These are phyloP conservation scores for Barypeithes pellucidus DNA, from an alignment of 2,888 invertebrate genomes.

Conservation along the genomic window DNA sequence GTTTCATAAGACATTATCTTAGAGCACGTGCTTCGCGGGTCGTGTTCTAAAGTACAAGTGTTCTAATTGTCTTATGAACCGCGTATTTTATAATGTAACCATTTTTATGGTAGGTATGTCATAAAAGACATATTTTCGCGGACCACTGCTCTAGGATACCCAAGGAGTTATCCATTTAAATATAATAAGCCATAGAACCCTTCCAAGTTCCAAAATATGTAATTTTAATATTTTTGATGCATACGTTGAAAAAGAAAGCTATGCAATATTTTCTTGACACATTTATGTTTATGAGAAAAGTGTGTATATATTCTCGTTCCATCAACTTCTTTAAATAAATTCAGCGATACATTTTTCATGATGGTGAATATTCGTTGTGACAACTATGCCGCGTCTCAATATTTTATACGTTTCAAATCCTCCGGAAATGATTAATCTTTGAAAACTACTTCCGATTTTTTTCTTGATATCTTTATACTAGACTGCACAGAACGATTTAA, in stretches of 20 bases:
- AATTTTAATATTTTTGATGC: too few species aligned
- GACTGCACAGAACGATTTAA: conserved; percentile 43
- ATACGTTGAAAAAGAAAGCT: neutral
- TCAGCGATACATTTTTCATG: conserved; percentile 25
- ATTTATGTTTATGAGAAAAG: neutral
- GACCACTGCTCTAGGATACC: too few species aligned
- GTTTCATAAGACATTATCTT: too few species aligned
- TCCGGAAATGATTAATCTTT: conserved; percentile 44
- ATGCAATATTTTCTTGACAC: neutral
- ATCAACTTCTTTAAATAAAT: conserved; percentile 11
- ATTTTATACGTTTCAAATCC: conserved; percentile 29
- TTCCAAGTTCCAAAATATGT: too few species aligned
- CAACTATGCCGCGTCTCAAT: conserved; percentile 30
- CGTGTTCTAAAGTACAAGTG: too few species aligned
- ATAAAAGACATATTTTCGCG: too few species aligned
- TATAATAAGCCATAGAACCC: too few species aligned
- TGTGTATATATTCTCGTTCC: conserved; percentile 13
- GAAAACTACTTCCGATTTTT: conserved; percentile 42
- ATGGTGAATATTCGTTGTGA: conserved; percentile 19
- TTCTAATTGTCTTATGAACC: too few species aligned
- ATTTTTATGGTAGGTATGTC: too few species aligned
- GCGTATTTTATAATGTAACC: too few species aligned
- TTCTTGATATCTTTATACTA: conserved; percentile 40
- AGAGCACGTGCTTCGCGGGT: too few species aligned
- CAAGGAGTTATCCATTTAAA: too few species aligned